Evolutionary conservation across 2,888 invertebrate genomes (phyloP).

Genomic region (Steinernema scapterisci): DNA sequence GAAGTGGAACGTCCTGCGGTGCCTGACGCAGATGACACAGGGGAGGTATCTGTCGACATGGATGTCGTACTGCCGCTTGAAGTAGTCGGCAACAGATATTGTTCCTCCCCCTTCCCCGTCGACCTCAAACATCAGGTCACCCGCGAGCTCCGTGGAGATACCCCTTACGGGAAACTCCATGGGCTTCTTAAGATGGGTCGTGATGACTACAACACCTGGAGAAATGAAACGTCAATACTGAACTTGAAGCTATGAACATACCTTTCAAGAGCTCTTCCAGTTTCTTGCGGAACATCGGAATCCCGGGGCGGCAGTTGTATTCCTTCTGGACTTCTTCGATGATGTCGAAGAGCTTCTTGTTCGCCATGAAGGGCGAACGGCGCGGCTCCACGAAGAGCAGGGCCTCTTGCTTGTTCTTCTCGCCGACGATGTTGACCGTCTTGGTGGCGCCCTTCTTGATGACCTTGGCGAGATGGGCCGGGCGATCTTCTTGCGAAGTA

Average conservation of each 20-base stretch:
- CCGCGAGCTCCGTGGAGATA: neutral
- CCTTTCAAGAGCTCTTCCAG: neutral
- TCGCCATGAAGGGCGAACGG: neutral
- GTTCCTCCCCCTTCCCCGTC: neutral
- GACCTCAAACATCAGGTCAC: neutral
- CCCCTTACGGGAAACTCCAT: neutral
- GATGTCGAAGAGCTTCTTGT: neutral
- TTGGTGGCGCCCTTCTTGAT: slow-evolving; percentile 8
- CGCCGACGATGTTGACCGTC: neutral
- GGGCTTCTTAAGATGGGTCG: neutral
- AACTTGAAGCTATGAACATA: neutral
- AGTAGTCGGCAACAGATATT: neutral
- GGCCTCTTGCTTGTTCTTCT: neutral
- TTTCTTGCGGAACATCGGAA: neutral
- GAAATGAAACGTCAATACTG: neutral
- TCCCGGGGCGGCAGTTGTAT: no score
- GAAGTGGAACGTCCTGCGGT: neutral
- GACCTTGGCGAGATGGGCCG: neutral
- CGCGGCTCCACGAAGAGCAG: neutral
- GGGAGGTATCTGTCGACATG: neutral
- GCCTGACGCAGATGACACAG: neutral
- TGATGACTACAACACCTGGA: neutral
- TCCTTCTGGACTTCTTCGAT: neutral
- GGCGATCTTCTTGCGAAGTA: neutral
- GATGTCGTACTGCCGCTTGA: neutral